Conservation (phyloP, 2,113 vertebrate genomes). For the Gymnocephalus cernua region DNA sequence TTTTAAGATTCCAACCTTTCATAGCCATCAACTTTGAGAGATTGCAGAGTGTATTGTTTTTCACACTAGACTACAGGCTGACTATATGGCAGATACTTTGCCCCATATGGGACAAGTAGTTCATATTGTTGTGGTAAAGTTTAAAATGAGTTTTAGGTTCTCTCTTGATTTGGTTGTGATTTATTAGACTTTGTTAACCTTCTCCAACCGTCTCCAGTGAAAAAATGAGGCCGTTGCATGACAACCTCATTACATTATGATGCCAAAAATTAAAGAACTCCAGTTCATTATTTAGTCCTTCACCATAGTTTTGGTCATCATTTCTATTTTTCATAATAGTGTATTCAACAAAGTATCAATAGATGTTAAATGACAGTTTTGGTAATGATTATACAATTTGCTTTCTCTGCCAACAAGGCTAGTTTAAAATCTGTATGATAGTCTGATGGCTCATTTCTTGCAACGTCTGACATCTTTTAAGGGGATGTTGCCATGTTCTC, state of each 20-base stretch:
- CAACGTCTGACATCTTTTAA: background rate
- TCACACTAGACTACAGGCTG: slow-evolving; percentile 9
- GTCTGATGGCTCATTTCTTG: background rate
- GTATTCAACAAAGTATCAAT: no score
- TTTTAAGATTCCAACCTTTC: slow-evolving; percentile 58
- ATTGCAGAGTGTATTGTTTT: slow-evolving; percentile 41
- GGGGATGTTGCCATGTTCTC: slow-evolving; percentile 3
- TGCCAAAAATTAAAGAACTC: background rate
- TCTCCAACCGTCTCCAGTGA: background rate
- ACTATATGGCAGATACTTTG: slow-evolving; percentile 20
- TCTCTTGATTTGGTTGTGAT: slow-evolving; percentile 8
- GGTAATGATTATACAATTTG: background rate
- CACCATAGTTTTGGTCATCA: background rate
- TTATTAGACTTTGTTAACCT: slow-evolving; percentile 2
- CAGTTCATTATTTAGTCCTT: background rate
- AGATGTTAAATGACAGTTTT: background rate
- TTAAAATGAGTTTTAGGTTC: background rate
- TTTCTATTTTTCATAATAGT: background rate
- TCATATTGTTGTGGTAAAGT: background rate
- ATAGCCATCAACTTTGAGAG: slow-evolving; percentile 39
- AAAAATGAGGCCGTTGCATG: background rate
- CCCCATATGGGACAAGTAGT: slow-evolving; percentile 3
- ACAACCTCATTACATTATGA: background rate
- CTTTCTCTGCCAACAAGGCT: background rate
- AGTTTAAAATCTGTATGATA: background rate